Percentiles rank a stretch among this genome's conserved stretches.
These are phyloP conservation scores for Ctena decussata DNA, from an alignment of 2,888 invertebrate species.

Conservation along the genomic window DNA sequence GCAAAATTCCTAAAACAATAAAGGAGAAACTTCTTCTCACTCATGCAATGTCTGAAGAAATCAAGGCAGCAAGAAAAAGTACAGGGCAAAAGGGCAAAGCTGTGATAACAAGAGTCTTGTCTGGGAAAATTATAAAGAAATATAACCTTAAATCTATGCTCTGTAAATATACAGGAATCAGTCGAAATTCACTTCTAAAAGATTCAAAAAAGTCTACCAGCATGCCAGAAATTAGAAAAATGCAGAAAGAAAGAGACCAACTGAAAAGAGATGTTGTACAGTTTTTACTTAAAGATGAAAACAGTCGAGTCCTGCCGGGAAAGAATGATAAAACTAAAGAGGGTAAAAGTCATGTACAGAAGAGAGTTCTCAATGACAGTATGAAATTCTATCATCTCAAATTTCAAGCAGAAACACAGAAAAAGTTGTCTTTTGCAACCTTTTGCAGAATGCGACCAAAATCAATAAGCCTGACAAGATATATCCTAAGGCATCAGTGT, in stretches of 20 bases:
- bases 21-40: too few relatives aligned
- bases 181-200: neutral
- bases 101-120: too few relatives aligned
- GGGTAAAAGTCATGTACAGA: slow-evolving; percentile 30
- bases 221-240: neutral
- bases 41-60: too few relatives aligned
- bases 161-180: neutral
- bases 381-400: slow-evolving; percentile 34
- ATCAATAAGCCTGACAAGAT: slow-evolving; percentile 25
- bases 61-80: too few relatives aligned
- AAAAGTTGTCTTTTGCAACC: slow-evolving; percentile 38
- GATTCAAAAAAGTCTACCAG: neutral
- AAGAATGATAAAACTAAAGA: slow-evolving; percentile 48
- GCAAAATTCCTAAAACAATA: too few relatives aligned
- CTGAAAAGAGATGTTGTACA: slow-evolving; percentile 15
- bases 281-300: slow-evolving; percentile 62
- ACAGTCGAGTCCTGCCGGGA: slow-evolving; percentile 51
- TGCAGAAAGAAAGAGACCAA: neutral
- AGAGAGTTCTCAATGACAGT: slow-evolving; percentile 48
- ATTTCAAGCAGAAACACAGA: slow-evolving; percentile 42
- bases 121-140: neutral
- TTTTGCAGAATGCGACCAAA: too few relatives aligned
- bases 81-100: too few relatives aligned
- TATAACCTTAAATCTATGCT: neutral
- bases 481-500: slow-evolving; percentile 46